These are phyloP conservation scores for Petrosia ficiformis DNA, from an alignment of 37 sponge, comb jelly and placozoan genomes.

Conservation along the genomic window DNA sequence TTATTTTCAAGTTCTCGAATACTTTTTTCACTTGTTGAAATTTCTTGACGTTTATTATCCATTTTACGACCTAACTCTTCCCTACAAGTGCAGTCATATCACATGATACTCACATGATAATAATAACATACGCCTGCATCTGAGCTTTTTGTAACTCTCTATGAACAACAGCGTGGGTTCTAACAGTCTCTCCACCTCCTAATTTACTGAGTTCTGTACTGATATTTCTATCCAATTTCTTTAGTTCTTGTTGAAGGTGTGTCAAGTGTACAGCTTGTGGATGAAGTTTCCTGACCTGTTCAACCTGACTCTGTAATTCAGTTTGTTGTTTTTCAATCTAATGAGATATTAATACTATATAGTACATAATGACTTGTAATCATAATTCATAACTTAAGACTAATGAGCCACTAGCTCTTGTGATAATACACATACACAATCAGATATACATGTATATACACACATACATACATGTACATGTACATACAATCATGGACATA, in stretches of 20 bases:
- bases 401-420: background rate
- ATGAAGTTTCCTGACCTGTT: slow-evolving; percentile 35
- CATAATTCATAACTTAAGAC: background rate
- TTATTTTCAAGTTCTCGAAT: slow-evolving; percentile 41
- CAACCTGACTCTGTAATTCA: slow-evolving; percentile 8
- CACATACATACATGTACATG: too few relatives aligned
- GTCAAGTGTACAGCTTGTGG: slow-evolving; percentile 32
- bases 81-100: too few relatives aligned
- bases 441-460: background rate
- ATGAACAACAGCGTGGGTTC: slow-evolving; percentile 54
- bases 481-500: too few relatives aligned
- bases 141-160: slow-evolving; percentile 62
- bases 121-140: slow-evolving; percentile 33
- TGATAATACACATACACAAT: too few relatives aligned
- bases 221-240: slow-evolving; percentile 48
- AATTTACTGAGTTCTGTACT: slow-evolving; percentile 44
- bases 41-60: slow-evolving; percentile 61
- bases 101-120: background rate
- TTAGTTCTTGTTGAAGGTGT: slow-evolving; percentile 31
- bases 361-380: background rate
- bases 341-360: too few relatives aligned
- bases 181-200: slow-evolving; percentile 14
- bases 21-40: slow-evolving; percentile 16
- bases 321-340: slow-evolving; percentile 20
- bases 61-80: slow-evolving; percentile 58